phyloP scores from a whole-genome alignment of 2,113 vertebrate species.

The Pogonocichla stellata region DNA sequence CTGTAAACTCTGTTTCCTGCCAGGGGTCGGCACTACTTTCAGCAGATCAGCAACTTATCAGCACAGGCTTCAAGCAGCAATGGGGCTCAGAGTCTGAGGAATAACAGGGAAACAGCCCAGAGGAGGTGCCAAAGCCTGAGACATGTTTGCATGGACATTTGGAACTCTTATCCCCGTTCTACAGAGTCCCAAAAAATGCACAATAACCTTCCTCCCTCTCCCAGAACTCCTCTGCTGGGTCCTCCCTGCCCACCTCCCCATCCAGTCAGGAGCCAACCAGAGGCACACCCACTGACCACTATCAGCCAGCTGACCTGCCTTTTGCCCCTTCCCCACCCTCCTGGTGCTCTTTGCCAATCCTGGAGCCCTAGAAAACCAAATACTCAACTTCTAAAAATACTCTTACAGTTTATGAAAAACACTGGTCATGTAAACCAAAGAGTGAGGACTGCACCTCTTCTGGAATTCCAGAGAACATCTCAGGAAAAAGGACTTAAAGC shows the following conservation, averaged over 20 bases:
- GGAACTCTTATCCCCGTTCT: neutral
- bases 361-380: neutral
- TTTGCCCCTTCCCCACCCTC: neutral
- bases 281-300: neutral
- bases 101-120: too few species aligned
- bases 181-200: neutral
- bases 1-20: fast-evolving
- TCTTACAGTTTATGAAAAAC: neutral
- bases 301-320: neutral
- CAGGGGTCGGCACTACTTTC: neutral
- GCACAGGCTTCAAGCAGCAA: neutral
- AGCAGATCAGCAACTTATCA: neutral
- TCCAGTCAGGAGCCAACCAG: neutral
- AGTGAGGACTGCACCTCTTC: neutral
- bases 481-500: neutral
- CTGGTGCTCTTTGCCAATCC: neutral
- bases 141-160: neutral
- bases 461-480: neutral
- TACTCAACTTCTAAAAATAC: neutral
- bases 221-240: neutral
- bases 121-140: neutral
- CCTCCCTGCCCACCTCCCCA: neutral
- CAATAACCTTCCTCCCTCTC: neutral
- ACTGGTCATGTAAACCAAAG: neutral
- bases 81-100: neutral